Percentiles rank a stretch among this genome's conserved stretches.
Evolutionary conservation across 2,888 invertebrate species (phyloP).

Genomic region (Torymus aiolomorphi): DNA sequence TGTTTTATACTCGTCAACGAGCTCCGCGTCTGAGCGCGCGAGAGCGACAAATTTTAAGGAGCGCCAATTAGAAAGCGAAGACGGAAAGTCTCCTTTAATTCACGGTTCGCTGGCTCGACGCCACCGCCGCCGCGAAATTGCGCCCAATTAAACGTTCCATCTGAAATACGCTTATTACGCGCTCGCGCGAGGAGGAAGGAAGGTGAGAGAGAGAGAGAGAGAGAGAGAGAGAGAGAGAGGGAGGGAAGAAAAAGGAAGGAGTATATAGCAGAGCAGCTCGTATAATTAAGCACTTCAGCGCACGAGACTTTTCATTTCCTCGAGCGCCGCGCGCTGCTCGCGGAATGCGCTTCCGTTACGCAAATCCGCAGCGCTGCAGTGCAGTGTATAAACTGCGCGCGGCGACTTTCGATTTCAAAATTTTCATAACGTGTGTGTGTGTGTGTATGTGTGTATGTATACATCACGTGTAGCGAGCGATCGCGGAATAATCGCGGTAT

Average conservation of each 20-base stretch:
- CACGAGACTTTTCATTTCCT: conserved; percentile 30
- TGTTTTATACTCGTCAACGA: too few species aligned
- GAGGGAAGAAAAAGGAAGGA: conserved; percentile 4
- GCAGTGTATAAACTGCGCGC: too few species aligned
- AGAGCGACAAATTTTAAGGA: conserved; percentile 20
- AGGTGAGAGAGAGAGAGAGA: conserved; percentile 5
- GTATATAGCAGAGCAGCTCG: background rate
- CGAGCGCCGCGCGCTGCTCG: background rate
- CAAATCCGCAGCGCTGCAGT: background rate
- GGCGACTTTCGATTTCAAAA: conserved; percentile 24
- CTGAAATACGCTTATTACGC: conserved; percentile 31
- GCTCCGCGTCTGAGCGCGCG: background rate
- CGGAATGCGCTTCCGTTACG: conserved; percentile 33
- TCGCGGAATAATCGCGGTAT: too few species aligned
- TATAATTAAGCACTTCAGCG: conserved; percentile 37
- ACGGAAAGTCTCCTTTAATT: conserved; percentile 34
- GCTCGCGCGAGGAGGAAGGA: conserved; percentile 18
- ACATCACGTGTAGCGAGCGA: too few species aligned
- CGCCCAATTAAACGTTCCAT: conserved; percentile 38
- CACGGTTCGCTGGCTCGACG: background rate
- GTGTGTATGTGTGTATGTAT: too few species aligned
- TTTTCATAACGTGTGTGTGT: background rate
- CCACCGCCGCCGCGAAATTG: conserved; percentile 14
- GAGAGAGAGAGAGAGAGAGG: conserved; percentile 10
- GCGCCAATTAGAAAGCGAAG: conserved; percentile 44